Evolutionary conservation across 2,888 invertebrate genomes (phyloP).

Genomic region (Tetranychus truncatus): DNA sequence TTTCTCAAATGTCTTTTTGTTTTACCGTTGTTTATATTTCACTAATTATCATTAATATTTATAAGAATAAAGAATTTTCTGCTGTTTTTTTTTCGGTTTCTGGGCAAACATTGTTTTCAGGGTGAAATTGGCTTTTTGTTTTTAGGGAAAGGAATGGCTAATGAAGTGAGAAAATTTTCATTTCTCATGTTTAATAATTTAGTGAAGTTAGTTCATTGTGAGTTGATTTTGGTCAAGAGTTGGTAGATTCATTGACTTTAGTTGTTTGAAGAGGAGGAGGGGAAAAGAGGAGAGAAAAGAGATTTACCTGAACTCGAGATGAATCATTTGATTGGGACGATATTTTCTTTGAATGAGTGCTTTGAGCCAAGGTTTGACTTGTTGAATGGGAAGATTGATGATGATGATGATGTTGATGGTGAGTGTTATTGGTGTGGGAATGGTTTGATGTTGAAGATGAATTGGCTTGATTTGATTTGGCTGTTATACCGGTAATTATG

Average conservation of each 20-base stretch:
- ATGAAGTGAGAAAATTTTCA: too few species aligned
- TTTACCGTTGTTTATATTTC: too few species aligned
- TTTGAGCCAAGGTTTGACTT: neutral
- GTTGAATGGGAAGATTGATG: neutral
- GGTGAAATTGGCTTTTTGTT: too few species aligned
- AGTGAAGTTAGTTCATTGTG: too few species aligned
- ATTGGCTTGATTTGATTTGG: neutral
- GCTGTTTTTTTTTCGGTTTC: too few species aligned
- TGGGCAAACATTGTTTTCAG: too few species aligned
- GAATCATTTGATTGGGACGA: conserved; percentile 25
- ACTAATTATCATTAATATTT: too few species aligned
- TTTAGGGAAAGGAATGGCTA: too few species aligned
- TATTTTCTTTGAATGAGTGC: neutral
- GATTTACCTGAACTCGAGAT: conserved; percentile 31
- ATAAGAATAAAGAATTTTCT: too few species aligned
- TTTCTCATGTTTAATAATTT: too few species aligned
- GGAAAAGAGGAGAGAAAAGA: neutral
- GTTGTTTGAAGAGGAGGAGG: neutral
- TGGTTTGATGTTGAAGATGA: neutral
- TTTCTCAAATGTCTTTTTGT: too few species aligned
- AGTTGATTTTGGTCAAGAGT: neutral
- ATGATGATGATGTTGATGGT: neutral
- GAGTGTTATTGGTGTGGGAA: neutral
- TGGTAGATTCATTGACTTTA: neutral
- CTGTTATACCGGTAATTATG: neutral